Percentiles rank a stretch among this genome's conserved stretches.
Conservation (phyloP, 2,797 vertebrate genomes). For the Hipposideros larvatus region DNA sequence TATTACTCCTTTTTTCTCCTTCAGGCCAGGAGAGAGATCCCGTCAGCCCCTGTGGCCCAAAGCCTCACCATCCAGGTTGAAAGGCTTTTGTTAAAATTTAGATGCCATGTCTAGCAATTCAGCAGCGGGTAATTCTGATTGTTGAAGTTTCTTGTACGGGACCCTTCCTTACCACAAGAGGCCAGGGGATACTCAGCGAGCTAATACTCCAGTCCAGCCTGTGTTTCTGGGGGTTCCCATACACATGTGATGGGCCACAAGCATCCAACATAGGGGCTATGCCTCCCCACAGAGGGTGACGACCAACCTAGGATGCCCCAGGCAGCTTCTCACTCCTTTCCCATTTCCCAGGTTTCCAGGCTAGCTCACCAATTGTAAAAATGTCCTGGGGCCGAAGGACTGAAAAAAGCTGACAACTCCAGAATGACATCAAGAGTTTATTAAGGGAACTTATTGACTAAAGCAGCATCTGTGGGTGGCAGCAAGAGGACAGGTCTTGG, state of each 20-base stretch:
- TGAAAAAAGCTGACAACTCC: background rate
- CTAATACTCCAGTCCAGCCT: background rate
- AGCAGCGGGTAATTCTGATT: background rate
- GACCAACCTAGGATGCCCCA: background rate
- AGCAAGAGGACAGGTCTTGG: background rate
- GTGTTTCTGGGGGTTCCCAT: background rate
- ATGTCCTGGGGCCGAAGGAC: background rate
- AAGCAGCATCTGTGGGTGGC: background rate
- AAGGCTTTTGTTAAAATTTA: background rate
- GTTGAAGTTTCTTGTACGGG: background rate
- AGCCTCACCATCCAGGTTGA: background rate
- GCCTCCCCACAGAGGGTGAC: background rate
- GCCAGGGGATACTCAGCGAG: background rate
- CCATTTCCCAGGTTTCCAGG: background rate
- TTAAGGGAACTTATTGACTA: background rate
- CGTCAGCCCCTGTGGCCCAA: background rate
- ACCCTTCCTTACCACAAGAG: too few relatives aligned
- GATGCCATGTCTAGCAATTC: background rate
- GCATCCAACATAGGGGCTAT: background rate
- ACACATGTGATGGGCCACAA: background rate
- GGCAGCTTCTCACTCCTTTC: background rate
- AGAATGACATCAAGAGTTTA: background rate
- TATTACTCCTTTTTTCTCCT: background rate
- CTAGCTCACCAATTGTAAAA: background rate
- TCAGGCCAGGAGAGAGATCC: background rate